A percentile compares a stretch with the other conserved stretches of the same genome.
These are phyloP conservation scores for Trinectes maculatus DNA, from an alignment of 2,113 vertebrate species.

Conservation along the genomic window DNA sequence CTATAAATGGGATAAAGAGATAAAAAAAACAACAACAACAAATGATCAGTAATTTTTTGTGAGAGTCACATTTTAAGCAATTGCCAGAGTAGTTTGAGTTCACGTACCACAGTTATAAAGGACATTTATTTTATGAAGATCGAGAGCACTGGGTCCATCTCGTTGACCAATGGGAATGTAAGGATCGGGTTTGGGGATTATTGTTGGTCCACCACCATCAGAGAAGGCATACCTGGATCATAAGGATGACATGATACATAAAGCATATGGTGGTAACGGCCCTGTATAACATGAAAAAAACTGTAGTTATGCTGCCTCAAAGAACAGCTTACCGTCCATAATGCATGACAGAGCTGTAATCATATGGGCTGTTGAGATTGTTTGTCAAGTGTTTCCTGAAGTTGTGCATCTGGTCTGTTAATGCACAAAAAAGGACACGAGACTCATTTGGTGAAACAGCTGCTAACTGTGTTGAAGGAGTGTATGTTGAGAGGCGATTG, in stretches of 20 bases:
- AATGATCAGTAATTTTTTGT: background rate
- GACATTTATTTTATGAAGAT: conserved; percentile 85
- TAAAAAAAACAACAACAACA: background rate
- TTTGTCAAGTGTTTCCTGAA: conserved; percentile 82
- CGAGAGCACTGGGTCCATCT: conserved; percentile 82
- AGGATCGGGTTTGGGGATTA: conserved; percentile 83
- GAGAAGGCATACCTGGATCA: conserved; percentile 82
- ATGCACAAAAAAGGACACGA: conserved; percentile 4
- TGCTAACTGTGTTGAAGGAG: background rate
- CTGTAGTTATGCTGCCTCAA: conserved; percentile 10
- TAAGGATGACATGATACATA: background rate
- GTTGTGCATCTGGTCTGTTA: conserved; percentile 76
- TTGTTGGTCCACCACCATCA: conserved; percentile 84
- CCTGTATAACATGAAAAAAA: background rate
- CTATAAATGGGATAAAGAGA: conserved; percentile 30
- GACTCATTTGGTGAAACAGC: background rate
- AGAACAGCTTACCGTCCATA: conserved; percentile 78
- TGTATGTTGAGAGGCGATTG: background rate
- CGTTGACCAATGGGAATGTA: conserved; percentile 84
- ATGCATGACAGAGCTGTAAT: conserved; percentile 85
- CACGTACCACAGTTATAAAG: conserved; percentile 85
- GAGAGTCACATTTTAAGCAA: background rate
- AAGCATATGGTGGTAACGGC: background rate
- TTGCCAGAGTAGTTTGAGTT: background rate
- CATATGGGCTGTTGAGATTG: conserved; percentile 82